Evolutionary conservation across 2,797 vertebrate species (phyloP), one percentile per base, ranked within the genome.

Genomic region (Botia kubotai): DNA sequence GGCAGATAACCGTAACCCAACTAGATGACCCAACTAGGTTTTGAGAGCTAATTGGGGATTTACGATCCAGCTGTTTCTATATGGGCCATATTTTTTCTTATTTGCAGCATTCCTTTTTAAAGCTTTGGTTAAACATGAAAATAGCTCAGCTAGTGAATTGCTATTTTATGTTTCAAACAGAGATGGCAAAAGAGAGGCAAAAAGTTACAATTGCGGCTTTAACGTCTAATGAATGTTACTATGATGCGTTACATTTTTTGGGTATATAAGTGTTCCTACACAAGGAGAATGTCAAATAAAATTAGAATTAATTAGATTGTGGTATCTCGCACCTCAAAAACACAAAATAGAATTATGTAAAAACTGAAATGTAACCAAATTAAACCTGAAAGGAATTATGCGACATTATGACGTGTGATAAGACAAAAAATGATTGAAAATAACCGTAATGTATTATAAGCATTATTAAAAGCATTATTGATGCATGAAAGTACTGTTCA

Each of bases 1-100:
- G 43, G 43, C 43, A 48, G 17, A 66, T 3, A 46, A 46, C 7
- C 8, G 58, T 68, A 58, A 39, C 7, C 21, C 46, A 39, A n/a
- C 21, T 3, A 6, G 36, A 82, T 77, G 69, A 26, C 23, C 23
- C 23, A 26, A 26, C 23, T 26, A 33, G 77, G 72, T 75, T 67
- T 46, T 39, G 13, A 53, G 65, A 39, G 16, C 43, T 19, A 52
- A 72, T 46, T 48, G 29, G 23, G 63, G 23, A 39, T 70, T 72
- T 77, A 19, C 17, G 19, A 60, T 79, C n/a, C 68, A 29, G 3
- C 13, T 5, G 0, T 33, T 69, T 52, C 4, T 14, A 58, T 2
- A 14, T 19, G 53, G 46, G 46, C 10, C 43, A 46, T 13, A 48
- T 48, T 33, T 33, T 52, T 52, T 52, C 14, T 3, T 52, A 52